These are phyloP conservation scores for Cheirogaleus medius DNA, from an alignment of 2,113 vertebrate species.

Conservation along the genomic window DNA sequence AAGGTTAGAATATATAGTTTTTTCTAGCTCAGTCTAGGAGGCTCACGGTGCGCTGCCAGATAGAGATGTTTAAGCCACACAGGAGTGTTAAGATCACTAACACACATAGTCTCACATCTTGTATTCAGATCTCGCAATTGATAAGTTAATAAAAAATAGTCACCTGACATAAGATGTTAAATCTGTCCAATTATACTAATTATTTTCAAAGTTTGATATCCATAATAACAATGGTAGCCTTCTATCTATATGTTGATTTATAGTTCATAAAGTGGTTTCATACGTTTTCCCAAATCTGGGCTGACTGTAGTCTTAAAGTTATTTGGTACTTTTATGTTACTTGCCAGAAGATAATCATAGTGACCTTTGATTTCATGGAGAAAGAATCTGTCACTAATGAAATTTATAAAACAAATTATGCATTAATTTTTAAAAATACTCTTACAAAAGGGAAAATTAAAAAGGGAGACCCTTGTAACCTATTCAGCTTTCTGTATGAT, in stretches of 20 bases:
- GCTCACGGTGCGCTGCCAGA: slow-evolving; percentile 46
- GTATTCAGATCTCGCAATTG: slow-evolving; percentile 63
- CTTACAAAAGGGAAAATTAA: slow-evolving; percentile 34
- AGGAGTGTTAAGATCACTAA: not conserved
- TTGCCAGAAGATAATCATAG: slow-evolving; percentile 51
- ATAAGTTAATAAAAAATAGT: slow-evolving; percentile 27
- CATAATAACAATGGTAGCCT: not conserved
- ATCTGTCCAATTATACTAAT: slow-evolving; percentile 53
- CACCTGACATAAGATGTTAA: slow-evolving; percentile 66
- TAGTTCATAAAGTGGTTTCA: slow-evolving; percentile 18
- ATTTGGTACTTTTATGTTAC: slow-evolving; percentile 1
- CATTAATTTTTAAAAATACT: slow-evolving; percentile 64
- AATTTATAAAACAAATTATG: slow-evolving; percentile 56
- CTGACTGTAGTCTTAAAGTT: not conserved
- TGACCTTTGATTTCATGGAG: slow-evolving; percentile 76
- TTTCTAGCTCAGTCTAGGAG: slow-evolving; percentile 35
- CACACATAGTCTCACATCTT: slow-evolving; percentile 42
- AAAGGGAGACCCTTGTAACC: slow-evolving; percentile 54
- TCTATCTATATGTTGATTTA: not conserved
- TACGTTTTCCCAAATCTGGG: slow-evolving; percentile 13
- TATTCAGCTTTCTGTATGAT: slow-evolving; percentile 49
- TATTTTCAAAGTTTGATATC: slow-evolving; percentile 65
- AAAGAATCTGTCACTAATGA: slow-evolving; percentile 63
- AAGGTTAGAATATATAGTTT: slow-evolving; percentile 59
- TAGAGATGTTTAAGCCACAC: slow-evolving; percentile 46